Evolutionary conservation across 2,113 vertebrate species (phyloP).

Genomic region (Neodon shergylaensis): DNA sequence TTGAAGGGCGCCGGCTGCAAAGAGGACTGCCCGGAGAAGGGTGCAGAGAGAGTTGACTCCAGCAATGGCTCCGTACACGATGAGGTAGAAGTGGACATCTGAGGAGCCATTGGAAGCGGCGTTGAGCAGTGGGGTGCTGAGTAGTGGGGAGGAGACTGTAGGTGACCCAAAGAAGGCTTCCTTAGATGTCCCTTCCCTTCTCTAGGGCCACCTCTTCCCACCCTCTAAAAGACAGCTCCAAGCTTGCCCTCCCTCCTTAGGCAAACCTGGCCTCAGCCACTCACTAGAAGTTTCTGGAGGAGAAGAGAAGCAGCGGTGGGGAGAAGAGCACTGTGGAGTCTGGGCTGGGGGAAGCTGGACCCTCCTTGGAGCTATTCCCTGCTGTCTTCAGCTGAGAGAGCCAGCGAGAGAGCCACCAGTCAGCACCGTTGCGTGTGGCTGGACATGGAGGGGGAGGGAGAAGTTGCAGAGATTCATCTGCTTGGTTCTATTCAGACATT

Average conservation of each 20-base stretch:
- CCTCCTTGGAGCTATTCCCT: slow-evolving; percentile 79
- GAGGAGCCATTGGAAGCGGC: slow-evolving; percentile 81
- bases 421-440: slow-evolving; percentile 94
- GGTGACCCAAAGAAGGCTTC: slow-evolving; percentile 51
- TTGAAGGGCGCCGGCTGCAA: slow-evolving; percentile 90
- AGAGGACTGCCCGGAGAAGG: slow-evolving; percentile 92
- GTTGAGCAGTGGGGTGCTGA: slow-evolving; percentile 82
- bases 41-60: slow-evolving; percentile 93
- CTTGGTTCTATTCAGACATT: neutral
- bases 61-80: slow-evolving; percentile 91
- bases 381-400: slow-evolving; percentile 89
- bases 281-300: slow-evolving; percentile 86
- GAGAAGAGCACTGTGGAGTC: slow-evolving; percentile 68
- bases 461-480: neutral
- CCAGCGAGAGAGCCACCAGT: slow-evolving; percentile 99
- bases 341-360: neutral
- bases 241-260: neutral
- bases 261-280: slow-evolving; percentile 66
- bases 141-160: slow-evolving; percentile 69
- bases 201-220: neutral
- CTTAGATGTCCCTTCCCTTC: neutral
- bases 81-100: slow-evolving; percentile 93
- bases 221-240: neutral
- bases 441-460: neutral
- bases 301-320: slow-evolving; percentile 89